A percentile compares a stretch with the other conserved stretches of the same genome.
phyloP scores from a whole-genome alignment of 2,113 vertebrate genomes.

The Elgaria multicarinata region DNA sequence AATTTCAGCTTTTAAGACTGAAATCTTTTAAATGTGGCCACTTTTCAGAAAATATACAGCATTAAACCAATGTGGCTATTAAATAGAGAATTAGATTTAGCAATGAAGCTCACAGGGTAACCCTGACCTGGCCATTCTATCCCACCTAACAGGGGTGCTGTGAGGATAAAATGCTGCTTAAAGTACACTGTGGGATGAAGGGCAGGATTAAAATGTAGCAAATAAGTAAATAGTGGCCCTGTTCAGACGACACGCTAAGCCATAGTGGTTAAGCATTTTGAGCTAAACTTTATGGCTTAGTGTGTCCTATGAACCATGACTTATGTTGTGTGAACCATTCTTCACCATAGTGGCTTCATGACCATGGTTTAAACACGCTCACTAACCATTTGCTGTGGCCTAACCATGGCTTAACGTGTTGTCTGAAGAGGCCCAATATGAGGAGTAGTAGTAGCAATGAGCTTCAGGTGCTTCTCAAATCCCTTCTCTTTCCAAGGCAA shows the following conservation, averaged over 20 bases:
- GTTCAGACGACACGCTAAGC: no score
- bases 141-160: neutral
- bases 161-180: neutral
- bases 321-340: no score
- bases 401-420: no score
- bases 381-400: no score
- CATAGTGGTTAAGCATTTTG: no score
- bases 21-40: neutral
- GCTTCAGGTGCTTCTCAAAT: neutral
- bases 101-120: neutral
- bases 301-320: no score
- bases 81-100: neutral
- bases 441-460: neutral
- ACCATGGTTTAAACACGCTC: no score
- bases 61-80: neutral
- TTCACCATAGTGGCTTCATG: no score
- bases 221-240: neutral
- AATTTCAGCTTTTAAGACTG: neutral
- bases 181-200: neutral
- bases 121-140: neutral
- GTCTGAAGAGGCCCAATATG: no score
- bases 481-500: neutral
- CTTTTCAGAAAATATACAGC: neutral
- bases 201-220: neutral
- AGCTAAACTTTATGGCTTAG: no score